Evolutionary conservation across 2,113 vertebrate species (phyloP).

Genomic region (Atlantisia rogersi): DNA sequence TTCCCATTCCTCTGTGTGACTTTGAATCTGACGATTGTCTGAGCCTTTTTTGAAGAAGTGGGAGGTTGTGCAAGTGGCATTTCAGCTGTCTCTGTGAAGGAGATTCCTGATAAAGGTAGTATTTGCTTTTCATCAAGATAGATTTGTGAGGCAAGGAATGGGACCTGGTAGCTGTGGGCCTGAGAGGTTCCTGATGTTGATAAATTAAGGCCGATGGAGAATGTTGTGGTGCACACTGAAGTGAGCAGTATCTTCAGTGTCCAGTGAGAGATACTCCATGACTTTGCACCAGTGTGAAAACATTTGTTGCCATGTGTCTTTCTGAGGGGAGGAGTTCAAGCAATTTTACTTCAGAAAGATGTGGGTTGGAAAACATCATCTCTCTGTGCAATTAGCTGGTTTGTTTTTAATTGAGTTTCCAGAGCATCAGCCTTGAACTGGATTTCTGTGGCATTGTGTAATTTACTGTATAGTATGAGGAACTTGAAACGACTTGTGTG

Average conservation of each 20-base stretch:
- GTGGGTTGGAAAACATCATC: neutral
- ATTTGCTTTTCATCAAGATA: neutral
- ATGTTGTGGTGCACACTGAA: neutral
- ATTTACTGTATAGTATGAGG: neutral
- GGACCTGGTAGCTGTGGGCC: neutral
- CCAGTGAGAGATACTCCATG: neutral
- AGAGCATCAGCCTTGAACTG: neutral
- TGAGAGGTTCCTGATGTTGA: neutral
- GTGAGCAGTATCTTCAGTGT: neutral
- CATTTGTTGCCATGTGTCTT: neutral
- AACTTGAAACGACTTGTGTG: neutral
- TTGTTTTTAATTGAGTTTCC: neutral
- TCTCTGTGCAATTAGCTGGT: neutral
- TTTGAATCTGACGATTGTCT: neutral
- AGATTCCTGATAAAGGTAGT: neutral
- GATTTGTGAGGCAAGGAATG: neutral
- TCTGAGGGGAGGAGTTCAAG: neutral
- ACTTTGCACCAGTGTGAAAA: neutral
- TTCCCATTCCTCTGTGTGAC: neutral
- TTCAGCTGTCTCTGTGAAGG: neutral
- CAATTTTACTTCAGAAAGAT: neutral
- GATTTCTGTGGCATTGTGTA: neutral
- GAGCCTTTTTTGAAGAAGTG: neutral
- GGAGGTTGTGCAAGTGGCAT: neutral
- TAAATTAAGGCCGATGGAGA: neutral